A percentile compares a stretch with the other conserved stretches of the same genome.
Evolutionary conservation across 2,888 invertebrate genomes (phyloP).

Genomic region (Torymus aiolomorphi): DNA sequence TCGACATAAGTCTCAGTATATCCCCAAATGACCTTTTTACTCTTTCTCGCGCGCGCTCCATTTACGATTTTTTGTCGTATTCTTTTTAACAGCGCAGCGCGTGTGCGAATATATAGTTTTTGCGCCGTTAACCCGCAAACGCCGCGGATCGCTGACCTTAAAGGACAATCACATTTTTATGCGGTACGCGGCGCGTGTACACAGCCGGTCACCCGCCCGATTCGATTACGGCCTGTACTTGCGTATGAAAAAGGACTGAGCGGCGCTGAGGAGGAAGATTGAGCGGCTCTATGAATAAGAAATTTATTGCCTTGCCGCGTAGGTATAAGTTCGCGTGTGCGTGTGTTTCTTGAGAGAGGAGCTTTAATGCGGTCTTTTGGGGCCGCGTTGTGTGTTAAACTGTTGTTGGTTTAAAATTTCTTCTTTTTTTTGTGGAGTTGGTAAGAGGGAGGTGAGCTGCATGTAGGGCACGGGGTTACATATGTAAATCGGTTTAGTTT

Average conservation of each 20-base stretch:
- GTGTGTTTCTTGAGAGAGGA: neutral
- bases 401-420: no score
- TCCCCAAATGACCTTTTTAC: no score
- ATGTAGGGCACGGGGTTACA: no score
- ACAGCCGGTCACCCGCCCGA: neutral
- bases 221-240: slow-evolving; percentile 16
- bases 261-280: neutral
- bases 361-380: no score
- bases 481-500: no score
- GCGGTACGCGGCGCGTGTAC: neutral
- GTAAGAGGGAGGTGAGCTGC: no score
- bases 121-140: slow-evolving; percentile 1
- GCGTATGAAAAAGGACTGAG: slow-evolving; percentile 9
- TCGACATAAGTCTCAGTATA: no score
- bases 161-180: slow-evolving; percentile 22
- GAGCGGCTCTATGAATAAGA: slow-evolving; percentile 19
- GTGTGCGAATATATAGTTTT: neutral
- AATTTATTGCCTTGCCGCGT: slow-evolving; percentile 9
- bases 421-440: no score
- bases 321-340: no score
- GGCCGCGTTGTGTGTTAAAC: no score
- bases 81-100: neutral
- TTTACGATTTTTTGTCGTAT: neutral
- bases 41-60: neutral
- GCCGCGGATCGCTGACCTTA: slow-evolving; percentile 19